Percentiles rank a stretch among this genome's conserved stretches.
Conservation (phyloP, 2,888 invertebrate genomes). For the Volucella bombylans region DNA sequence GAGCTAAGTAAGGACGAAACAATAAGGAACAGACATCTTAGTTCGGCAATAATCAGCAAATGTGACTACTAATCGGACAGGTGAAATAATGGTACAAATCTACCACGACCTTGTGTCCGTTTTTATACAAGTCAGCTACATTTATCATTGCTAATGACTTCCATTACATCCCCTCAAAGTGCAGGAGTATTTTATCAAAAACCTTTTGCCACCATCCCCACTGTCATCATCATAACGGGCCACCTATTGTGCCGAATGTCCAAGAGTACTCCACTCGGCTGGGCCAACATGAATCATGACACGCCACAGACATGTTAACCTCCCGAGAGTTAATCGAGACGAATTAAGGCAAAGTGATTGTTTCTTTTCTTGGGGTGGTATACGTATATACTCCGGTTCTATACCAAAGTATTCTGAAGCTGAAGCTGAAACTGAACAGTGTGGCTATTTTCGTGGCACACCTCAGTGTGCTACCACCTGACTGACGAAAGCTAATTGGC, state of each 20-base stretch:
- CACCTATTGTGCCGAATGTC: slow-evolving; percentile 50
- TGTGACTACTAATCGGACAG: slow-evolving; percentile 66
- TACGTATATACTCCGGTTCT: not conserved
- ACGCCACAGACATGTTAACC: slow-evolving; percentile 74
- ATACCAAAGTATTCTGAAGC: not conserved
- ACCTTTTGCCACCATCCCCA: slow-evolving; percentile 56
- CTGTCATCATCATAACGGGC: slow-evolving; percentile 43
- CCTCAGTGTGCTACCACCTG: slow-evolving; percentile 56
- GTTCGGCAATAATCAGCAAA: slow-evolving; percentile 53
- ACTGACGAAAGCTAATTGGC: slow-evolving; percentile 72
- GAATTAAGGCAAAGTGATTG: slow-evolving; percentile 72
- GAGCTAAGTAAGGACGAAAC: slow-evolving; percentile 56
- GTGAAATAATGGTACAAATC: slow-evolving; percentile 63
- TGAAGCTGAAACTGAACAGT: too few relatives aligned
- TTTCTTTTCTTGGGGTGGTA: slow-evolving; percentile 63
- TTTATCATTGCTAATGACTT: slow-evolving; percentile 73
- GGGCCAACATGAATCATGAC: slow-evolving; percentile 70
- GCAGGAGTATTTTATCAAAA: slow-evolving; percentile 67
- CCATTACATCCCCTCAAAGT: slow-evolving; percentile 63
- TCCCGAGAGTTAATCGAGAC: slow-evolving; percentile 72
- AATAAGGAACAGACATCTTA: slow-evolving; percentile 50
- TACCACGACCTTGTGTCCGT: slow-evolving; percentile 55
- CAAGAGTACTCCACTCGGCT: slow-evolving; percentile 38
- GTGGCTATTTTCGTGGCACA: slow-evolving; percentile 47
- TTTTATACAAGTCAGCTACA: slow-evolving; percentile 63